Base-by-base conservation (phyloP, 1,140 invertebrate genomes). In the Triops longicaudatus region DNA sequence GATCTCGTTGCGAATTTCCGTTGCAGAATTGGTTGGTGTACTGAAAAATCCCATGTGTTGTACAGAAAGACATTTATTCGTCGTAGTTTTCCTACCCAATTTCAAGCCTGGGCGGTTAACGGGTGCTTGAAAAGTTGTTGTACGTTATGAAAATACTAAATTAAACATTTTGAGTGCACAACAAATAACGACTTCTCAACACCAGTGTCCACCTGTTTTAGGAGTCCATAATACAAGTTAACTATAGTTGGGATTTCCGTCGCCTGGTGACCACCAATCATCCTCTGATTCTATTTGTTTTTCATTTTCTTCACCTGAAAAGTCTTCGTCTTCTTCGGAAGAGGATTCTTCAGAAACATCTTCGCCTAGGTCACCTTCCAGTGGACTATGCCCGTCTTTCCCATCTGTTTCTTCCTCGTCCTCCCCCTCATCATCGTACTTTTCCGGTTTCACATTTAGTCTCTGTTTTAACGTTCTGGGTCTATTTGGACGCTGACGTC, bases 371-470 rank as follows among this genome's bases (percentile, higher is more conserved):
- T 72, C 44, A 37, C 31, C 31, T 37, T 37, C 7, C 7, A 37
- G 31, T 4, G 26, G 22, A 27, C 26, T 77, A 37, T 7, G 31
- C 7, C 31, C 72, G 28, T 77, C 72, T 26, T 27, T 42, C 26
- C 63, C 72, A 10, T 75, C 72, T 12, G 7, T 26, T 26, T 77
- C 76, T 76, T 76, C 76, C n/a, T 77, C 63, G n/a, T 27, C 63
- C 1, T 71, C 37, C 75, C 11, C 22, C 10, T 27, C 26, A 14
- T 77, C 76, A 17, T 27, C n/a, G 14, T 17, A 17, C 26, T 6
- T 27, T 37, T 31, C 76, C 37, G 31, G 71, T 26, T 17, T 27
- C 14, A 11, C 12, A 71, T 1, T 17, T 73, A 27, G 26, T 4
- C n/a, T 41, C 11, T 6, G 1, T 73, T 42, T 76, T 27, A 17